A percentile compares a stretch with the other conserved stretches of the same genome.
phyloP scores from a whole-genome alignment of 2,888 invertebrate species.

The Coecobrya sp. region DNA sequence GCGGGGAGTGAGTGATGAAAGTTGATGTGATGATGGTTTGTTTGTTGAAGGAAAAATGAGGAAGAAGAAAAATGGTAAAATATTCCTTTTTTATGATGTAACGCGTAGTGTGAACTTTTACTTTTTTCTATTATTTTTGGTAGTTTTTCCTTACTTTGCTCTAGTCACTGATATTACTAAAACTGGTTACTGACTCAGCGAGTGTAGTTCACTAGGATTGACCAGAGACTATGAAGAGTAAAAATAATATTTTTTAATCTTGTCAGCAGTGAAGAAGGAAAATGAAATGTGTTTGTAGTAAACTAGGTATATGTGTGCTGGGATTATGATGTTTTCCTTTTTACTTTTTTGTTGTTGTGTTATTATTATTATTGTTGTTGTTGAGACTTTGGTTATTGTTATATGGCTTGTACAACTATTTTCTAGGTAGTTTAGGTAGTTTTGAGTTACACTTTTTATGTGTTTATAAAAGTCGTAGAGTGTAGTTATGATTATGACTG shows the following conservation, averaged over 20 bases:
- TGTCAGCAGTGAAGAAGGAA: slow-evolving; percentile 5
- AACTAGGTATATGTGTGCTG: not conserved
- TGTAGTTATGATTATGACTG: slow-evolving; percentile 55
- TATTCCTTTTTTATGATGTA: not conserved
- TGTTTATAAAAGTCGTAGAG: slow-evolving; percentile 61
- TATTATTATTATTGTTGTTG: not conserved
- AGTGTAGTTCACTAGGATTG: not conserved
- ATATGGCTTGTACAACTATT: slow-evolving; percentile 24
- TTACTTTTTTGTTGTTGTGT: not conserved
- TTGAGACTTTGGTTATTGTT: slow-evolving; percentile 46
- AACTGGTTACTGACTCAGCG: slow-evolving; percentile 4
- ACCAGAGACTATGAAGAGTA: not conserved
- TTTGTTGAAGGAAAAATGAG: slow-evolving; percentile 50
- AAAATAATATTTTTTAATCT: slow-evolving; percentile 6
- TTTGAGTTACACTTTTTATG: slow-evolving; percentile 62
- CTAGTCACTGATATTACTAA: slow-evolving; percentile 4
- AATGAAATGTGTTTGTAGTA: slow-evolving; percentile 18
- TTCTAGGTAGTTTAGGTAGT: slow-evolving; percentile 16
- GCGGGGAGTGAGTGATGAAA: slow-evolving; percentile 48
- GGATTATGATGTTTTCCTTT: slow-evolving; percentile 42
- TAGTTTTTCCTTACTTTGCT: not conserved
- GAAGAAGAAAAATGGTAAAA: slow-evolving; percentile 14
- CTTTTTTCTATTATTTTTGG: slow-evolving; percentile 13
- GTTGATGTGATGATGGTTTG: slow-evolving; percentile 58
- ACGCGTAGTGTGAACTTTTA: slow-evolving; percentile 7